Evolutionary conservation across 2,113 vertebrate genomes (phyloP).

Genomic region (Fulica atra): DNA sequence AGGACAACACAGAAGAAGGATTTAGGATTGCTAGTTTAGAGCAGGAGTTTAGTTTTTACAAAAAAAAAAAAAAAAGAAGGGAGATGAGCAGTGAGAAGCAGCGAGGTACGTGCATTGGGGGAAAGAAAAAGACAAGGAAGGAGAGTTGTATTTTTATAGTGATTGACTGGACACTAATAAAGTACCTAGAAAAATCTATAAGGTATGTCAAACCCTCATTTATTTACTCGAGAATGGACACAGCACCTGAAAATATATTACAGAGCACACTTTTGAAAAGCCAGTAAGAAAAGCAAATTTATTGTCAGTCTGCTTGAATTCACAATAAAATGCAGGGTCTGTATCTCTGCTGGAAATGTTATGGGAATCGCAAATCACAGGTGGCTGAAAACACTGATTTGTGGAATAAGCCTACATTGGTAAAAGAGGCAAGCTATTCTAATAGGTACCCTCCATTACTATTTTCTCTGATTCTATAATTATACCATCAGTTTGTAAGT

Average conservation of each 20-base stretch:
- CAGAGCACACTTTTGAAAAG: neutral
- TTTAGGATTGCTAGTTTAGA: neutral
- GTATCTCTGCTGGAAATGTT: neutral
- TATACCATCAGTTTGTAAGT: neutral
- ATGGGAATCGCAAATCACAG: neutral
- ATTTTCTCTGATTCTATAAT: conserved; percentile 26
- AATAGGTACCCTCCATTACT: neutral
- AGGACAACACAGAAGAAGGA: neutral
- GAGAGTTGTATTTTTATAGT: neutral
- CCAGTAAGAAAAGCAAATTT: neutral
- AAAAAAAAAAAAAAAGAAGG: neutral
- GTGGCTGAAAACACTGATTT: conserved; percentile 16
- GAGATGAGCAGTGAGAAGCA: neutral
- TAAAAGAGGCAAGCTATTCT: neutral
- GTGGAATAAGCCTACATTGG: neutral
- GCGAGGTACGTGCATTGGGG: neutral
- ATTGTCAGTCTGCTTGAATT: neutral
- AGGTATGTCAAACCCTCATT: neutral
- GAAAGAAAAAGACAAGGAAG: neutral
- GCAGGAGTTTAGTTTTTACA: neutral
- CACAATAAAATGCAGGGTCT: neutral
- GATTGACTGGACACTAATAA: neutral
- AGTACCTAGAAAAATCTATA: neutral
- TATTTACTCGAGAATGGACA: neutral
- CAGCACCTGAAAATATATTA: neutral